phyloP scores from a whole-genome alignment of 2,113 vertebrate genomes.

The Noturus placidus region DNA sequence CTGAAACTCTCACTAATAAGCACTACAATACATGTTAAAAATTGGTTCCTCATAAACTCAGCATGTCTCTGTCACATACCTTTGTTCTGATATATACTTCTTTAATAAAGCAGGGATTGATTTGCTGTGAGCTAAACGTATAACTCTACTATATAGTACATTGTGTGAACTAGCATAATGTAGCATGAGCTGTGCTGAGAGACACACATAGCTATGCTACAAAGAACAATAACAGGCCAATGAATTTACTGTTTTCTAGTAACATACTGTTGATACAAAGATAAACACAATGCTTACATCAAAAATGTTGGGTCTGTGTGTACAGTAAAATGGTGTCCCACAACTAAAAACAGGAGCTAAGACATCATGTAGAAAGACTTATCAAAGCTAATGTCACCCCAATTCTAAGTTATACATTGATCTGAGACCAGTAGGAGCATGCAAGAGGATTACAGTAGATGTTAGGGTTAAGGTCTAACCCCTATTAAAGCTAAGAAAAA shows the following conservation, averaged over 20 bases:
- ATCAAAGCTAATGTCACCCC: background rate
- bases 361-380: conserved; percentile 14
- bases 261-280: background rate
- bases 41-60: background rate
- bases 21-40: background rate
- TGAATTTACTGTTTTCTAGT: background rate
- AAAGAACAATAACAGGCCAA: conserved; percentile 1
- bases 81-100: background rate
- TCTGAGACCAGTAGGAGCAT: background rate
- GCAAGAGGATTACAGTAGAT: conserved; percentile 21
- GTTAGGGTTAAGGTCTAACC: too few relatives aligned
- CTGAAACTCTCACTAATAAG: background rate
- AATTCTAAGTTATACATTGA: background rate
- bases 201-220: background rate
- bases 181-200: background rate
- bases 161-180: background rate
- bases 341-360: background rate
- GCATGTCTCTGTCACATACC: background rate
- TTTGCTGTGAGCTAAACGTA: background rate
- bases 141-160: background rate
- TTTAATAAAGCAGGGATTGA: background rate
- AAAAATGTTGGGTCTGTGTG: background rate
- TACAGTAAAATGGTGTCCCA: background rate
- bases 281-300: background rate
- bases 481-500: conserved; percentile 21